Evolutionary conservation across 64 coral and sea anemone genomes (phyloP).

Genomic region (Stylophora pistillata): DNA sequence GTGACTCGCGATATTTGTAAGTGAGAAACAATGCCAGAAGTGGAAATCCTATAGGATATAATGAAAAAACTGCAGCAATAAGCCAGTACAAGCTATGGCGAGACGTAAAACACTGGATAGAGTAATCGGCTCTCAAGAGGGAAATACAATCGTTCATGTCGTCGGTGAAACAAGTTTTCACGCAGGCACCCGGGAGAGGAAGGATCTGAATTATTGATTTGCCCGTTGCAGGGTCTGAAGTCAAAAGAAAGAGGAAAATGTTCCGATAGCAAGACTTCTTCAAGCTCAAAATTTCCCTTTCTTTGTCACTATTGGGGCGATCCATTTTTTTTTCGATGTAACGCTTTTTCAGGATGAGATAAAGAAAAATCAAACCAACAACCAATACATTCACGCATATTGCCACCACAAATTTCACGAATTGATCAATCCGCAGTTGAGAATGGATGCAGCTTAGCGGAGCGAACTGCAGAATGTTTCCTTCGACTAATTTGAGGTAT

Average conservation of each 20-base stretch:
- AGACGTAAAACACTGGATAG: slow-evolving; percentile 31
- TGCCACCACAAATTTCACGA: slow-evolving; percentile 54
- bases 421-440: slow-evolving; percentile 33
- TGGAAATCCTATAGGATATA: slow-evolving; percentile 80
- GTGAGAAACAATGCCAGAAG: slow-evolving; percentile 50
- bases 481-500: slow-evolving; percentile 48
- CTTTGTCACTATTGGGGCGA: background rate
- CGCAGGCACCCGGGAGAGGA: too few relatives aligned
- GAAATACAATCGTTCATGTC: slow-evolving; percentile 9
- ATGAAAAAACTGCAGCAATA: slow-evolving; percentile 47
- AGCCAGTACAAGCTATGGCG: slow-evolving; percentile 37
- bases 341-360: slow-evolving; percentile 24
- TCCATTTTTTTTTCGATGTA: slow-evolving; percentile 31
- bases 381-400: slow-evolving; percentile 45
- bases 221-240: too few relatives aligned
- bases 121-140: slow-evolving; percentile 15
- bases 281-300: background rate
- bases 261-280: slow-evolving; percentile 40
- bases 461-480: too few relatives aligned
- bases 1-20: slow-evolving; percentile 47
- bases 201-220: too few relatives aligned
- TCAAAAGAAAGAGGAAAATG: too few relatives aligned
- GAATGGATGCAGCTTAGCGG: slow-evolving; percentile 58
- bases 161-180: slow-evolving; percentile 11
- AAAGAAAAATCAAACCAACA: slow-evolving; percentile 35